Conservation (phyloP, 2,113 vertebrate species). For the Lophius piscatorius region DNA sequence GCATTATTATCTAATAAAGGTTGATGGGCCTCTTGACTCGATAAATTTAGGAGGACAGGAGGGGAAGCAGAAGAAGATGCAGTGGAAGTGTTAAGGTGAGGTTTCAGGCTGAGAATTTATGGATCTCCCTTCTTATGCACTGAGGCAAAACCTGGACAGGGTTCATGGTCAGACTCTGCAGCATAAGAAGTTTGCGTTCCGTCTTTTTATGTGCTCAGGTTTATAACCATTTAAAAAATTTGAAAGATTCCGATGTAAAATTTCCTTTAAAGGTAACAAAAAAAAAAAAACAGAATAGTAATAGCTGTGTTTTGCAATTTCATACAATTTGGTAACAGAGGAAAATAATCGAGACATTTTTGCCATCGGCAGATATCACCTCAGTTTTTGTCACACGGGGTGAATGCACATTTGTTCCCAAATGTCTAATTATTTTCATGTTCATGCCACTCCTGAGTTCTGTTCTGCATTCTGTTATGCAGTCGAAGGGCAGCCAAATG, state of each 20-base stretch:
- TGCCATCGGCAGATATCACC: too few species aligned
- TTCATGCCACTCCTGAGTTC: too few species aligned
- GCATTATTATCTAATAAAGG: constrained; percentile 79
- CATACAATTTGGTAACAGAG: too few species aligned
- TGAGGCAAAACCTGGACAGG: neutral
- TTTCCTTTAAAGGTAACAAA: too few species aligned
- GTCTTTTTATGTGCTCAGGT: neutral
- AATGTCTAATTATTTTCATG: neutral
- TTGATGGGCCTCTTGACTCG: constrained; percentile 65
- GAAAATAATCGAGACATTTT: too few species aligned
- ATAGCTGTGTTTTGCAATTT: too few species aligned
- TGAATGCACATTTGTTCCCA: neutral
- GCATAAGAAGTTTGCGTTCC: neutral
- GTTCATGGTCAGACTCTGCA: neutral
- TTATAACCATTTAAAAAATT: too few species aligned
- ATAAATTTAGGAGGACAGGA: constrained; percentile 62
- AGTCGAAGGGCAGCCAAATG: neutral
- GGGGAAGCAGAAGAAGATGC: constrained; percentile 20
- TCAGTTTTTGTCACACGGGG: neutral
- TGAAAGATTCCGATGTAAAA: too few species aligned
- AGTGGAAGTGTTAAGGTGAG: constrained; percentile 35
- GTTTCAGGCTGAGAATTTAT: constrained; percentile 23
- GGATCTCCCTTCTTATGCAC: constrained; percentile 10
- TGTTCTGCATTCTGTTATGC: neutral
- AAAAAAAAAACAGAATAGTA: too few species aligned